A percentile compares a stretch with the other conserved stretches of the same genome.
phyloP scores from a whole-genome alignment of 2,888 invertebrate genomes.

The Tolmerus cingulatus region DNA sequence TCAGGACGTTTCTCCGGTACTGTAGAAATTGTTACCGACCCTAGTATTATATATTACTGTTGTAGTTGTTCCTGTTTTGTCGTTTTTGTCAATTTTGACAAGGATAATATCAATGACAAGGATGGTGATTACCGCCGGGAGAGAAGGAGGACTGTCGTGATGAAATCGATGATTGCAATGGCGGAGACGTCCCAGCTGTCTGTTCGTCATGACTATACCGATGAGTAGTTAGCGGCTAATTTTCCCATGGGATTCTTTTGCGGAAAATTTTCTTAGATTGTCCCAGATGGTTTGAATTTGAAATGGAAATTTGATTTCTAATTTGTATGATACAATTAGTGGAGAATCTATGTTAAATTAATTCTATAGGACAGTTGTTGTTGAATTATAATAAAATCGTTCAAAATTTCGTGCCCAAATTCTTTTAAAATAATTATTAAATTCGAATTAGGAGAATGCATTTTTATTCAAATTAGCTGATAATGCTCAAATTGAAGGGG shows the following conservation, averaged over 20 bases:
- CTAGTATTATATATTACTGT: neutral
- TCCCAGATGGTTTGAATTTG: constrained; percentile 30
- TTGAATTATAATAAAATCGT: neutral
- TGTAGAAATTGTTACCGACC: neutral
- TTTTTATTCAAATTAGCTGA: too few relatives aligned
- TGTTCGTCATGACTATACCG: neutral
- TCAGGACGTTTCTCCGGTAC: neutral
- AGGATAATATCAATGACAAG: neutral
- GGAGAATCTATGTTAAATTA: neutral
- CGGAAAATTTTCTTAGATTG: constrained; percentile 22
- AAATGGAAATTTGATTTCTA: constrained; percentile 24
- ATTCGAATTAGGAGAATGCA: too few relatives aligned
- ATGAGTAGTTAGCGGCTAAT: neutral
- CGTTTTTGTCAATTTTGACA: neutral
- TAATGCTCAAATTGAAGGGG: too few relatives aligned
- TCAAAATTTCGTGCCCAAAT: too few relatives aligned
- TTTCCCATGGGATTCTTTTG: constrained; percentile 36
- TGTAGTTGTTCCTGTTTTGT: neutral
- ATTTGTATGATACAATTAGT: neutral
- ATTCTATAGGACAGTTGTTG: neutral
- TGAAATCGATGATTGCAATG: neutral
- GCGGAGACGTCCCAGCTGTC: neutral
- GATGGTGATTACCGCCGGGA: neutral
- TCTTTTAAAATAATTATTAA: too few relatives aligned
- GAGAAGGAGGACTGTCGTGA: neutral